phyloP scores from a whole-genome alignment of 2,797 vertebrate genomes.

The Ictinia mississippiensis region DNA sequence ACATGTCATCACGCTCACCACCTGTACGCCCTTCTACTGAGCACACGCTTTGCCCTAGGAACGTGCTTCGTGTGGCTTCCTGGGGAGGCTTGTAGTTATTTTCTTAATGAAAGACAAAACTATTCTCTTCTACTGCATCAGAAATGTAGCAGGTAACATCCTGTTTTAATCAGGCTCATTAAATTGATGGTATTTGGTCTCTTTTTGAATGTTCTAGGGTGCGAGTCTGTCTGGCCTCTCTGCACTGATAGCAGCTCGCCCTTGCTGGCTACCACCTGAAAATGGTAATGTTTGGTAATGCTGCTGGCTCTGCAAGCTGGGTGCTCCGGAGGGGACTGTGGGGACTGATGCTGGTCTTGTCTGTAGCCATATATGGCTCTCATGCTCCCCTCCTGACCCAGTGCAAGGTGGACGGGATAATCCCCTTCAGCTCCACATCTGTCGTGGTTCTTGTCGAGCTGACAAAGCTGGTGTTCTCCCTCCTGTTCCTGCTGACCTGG shows the following conservation, averaged over 20 bases:
- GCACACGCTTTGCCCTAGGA: neutral
- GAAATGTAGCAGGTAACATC: neutral
- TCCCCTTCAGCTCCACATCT: slow-evolving; percentile 87
- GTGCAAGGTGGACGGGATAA: slow-evolving; percentile 82
- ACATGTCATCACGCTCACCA: neutral
- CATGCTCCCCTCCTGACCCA: slow-evolving; percentile 89
- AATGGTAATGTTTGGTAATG: neutral
- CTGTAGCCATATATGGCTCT: slow-evolving; percentile 88
- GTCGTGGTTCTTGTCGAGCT: slow-evolving; percentile 90
- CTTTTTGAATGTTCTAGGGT: neutral
- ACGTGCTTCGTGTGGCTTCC: neutral
- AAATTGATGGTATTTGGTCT: neutral
- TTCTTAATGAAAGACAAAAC: neutral
- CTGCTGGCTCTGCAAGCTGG: neutral
- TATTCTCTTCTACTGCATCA: neutral
- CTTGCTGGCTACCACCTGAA: neutral
- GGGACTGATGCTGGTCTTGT: slow-evolving; percentile 82
- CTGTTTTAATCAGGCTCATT: slow-evolving; percentile 8
- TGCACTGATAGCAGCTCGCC: neutral
- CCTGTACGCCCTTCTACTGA: rapidly evolving
- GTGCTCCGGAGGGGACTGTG: slow-evolving; percentile 73
- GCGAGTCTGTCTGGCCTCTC: neutral
- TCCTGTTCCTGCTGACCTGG: slow-evolving; percentile 72
- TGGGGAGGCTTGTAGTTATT: neutral
- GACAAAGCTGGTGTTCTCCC: slow-evolving; percentile 83